A percentile compares a stretch with the other conserved stretches of the same genome.
Evolutionary conservation across 2,888 invertebrate genomes (phyloP).

Genomic region (Darwinula stevensoni): DNA sequence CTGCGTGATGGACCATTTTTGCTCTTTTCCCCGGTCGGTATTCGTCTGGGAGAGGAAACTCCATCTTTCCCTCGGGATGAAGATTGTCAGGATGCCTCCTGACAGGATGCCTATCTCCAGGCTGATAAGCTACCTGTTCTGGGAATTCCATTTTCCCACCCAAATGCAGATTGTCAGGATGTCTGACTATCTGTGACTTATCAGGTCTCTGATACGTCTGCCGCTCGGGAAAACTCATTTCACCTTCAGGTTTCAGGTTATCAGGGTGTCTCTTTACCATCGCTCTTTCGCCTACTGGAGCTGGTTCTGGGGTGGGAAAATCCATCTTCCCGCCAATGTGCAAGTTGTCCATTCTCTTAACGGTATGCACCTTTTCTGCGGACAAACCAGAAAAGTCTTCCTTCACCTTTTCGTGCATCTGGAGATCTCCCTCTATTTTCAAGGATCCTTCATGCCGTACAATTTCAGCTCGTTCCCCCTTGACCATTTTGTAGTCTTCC

Average conservation of each 20-base stretch:
- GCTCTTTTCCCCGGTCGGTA: slow-evolving; percentile 6
- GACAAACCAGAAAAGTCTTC: too few relatives aligned
- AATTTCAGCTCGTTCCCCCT: slow-evolving; percentile 1
- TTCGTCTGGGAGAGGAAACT: not conserved
- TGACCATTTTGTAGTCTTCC: too few relatives aligned
- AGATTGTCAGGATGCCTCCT: not conserved
- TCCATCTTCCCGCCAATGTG: not conserved
- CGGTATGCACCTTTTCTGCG: too few relatives aligned
- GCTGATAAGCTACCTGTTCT: not conserved
- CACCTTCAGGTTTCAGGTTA: slow-evolving; percentile 12
- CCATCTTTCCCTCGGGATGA: not conserved
- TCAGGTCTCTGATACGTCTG: not conserved
- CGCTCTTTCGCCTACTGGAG: not conserved
- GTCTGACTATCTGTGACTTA: slow-evolving; percentile 14
- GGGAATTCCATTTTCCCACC: not conserved
- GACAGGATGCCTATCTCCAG: not conserved
- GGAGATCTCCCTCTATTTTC: not conserved
- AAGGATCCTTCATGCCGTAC: not conserved
- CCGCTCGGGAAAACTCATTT: not conserved
- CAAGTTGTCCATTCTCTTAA: not conserved
- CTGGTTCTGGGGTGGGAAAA: not conserved
- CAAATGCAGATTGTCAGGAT: slow-evolving; percentile 13
- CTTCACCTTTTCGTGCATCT: too few relatives aligned
- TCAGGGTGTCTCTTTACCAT: slow-evolving; percentile 18
- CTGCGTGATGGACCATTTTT: slow-evolving; percentile 4